Percentiles rank a stretch among this genome's conserved stretches.
These are phyloP conservation scores for Nymphicus hollandicus DNA, from an alignment of 2,113 vertebrate species.

Conservation along the genomic window DNA sequence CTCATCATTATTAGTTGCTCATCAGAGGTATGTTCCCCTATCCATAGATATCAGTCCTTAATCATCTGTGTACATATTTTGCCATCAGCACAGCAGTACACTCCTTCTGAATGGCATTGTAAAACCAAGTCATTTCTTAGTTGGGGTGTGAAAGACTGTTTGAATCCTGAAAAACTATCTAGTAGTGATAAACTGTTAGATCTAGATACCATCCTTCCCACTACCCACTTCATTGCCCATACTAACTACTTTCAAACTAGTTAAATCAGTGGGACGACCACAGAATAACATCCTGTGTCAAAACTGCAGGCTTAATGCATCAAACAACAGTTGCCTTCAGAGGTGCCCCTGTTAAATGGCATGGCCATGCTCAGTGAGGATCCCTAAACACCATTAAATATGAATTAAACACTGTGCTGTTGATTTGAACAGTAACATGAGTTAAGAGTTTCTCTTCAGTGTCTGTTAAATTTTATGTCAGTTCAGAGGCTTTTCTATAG, in stretches of 20 bases:
- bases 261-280: not conserved
- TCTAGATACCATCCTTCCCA: not conserved
- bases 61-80: not conserved
- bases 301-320: not conserved
- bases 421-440: not conserved
- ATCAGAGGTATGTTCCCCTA: slow-evolving; percentile 22
- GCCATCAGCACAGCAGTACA: not conserved
- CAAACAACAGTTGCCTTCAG: not conserved
- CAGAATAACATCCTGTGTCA: not conserved
- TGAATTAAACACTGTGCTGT: not conserved
- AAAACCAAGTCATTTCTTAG: not conserved
- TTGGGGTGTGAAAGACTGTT: not conserved
- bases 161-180: not conserved
- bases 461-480: not conserved
- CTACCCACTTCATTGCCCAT: not conserved
- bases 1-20: slow-evolving; percentile 37
- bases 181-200: not conserved
- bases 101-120: not conserved
- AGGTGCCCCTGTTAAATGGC: not conserved
- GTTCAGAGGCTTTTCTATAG: not conserved
- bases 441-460: not conserved
- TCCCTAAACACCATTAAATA: not conserved
- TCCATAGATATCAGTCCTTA: slow-evolving; percentile 8
- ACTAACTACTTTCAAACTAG: not conserved
- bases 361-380: not conserved